Base-by-base conservation (phyloP, 2,888 invertebrate species). In the Amaurobius ferox region DNA sequence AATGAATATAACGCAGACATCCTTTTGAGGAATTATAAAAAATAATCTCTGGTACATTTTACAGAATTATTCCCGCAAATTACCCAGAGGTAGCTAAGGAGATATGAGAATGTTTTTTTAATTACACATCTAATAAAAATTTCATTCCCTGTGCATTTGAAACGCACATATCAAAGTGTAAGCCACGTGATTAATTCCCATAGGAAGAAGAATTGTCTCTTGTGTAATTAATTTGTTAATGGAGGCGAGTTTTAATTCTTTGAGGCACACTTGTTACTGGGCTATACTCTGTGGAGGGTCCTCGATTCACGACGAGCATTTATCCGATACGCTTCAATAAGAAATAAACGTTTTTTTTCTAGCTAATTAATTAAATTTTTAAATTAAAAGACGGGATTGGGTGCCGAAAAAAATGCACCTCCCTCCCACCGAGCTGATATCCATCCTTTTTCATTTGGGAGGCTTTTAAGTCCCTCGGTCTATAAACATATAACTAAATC, bases 301-400 rank as follows among this genome's bases (percentile, higher is more conserved):
- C 40, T 77, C 77, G 72, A 71, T 77, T 44, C n/a, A 62, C 40
- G 62, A 32, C 39, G 26, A 44, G 72, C 64, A 67, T 83, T 76
- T 77, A 85, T 77, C 71, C 66, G 83, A 85, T 77, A 77, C 77
- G 77, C 83, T 66, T 77, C 83, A 67, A 72, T 77, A 85, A 77
- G 72, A 85, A 85, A 85, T 72, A 77, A 74, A 76, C 26, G 40
- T 76, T 83, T 79, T n/a, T n/a, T 79, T 83, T 40, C 62, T 29
- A 77, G 77, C 83, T 74, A 85, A 85, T 85, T 85, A 85, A 85
- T 85, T 85, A 77, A 85, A 85, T 66, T 85, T 85, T 85, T 67
- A 83, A 85, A 85, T 85, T 71, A 85, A 72, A 85, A 77, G 73
- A 77, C 71, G 35, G 77, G 66, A 77, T 85, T 66, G 66, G 62